Evolutionary conservation across 2,797 vertebrate genomes (phyloP).

Genomic region (Mico argentatus): DNA sequence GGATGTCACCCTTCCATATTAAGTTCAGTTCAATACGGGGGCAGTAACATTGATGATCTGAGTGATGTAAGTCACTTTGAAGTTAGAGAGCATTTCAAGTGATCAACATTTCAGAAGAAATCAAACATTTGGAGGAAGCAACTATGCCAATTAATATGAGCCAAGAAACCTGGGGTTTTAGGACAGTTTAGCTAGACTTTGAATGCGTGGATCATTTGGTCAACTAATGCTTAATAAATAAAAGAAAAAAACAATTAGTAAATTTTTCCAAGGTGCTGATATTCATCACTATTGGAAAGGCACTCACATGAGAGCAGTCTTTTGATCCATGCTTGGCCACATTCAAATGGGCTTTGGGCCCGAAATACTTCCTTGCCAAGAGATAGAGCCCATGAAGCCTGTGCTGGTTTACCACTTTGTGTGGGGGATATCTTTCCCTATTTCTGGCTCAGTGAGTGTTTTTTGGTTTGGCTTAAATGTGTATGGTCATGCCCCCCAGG

Average conservation of each 20-base stretch:
- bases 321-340: not conserved
- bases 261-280: not conserved
- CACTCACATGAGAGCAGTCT: not conserved
- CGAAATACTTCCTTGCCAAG: not conserved
- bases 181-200: not conserved
- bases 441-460: not conserved
- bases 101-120: conserved; percentile 33
- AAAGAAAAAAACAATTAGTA: not conserved
- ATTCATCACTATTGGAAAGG: not conserved
- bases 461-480: not conserved
- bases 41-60: not conserved
- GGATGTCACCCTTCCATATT: not conserved
- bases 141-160: not conserved
- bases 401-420: not conserved
- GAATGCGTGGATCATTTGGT: not conserved
- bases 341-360: not conserved
- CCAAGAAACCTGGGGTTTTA: not conserved
- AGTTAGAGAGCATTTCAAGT: not conserved
- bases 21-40: not conserved
- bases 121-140: not conserved
- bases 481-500: not conserved
- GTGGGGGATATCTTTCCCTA: not conserved
- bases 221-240: conserved; percentile 21
- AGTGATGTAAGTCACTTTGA: not conserved
- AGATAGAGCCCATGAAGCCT: not conserved